Evolutionary conservation across 2,113 vertebrate genomes (phyloP).

Genomic region (Panthera leo): DNA sequence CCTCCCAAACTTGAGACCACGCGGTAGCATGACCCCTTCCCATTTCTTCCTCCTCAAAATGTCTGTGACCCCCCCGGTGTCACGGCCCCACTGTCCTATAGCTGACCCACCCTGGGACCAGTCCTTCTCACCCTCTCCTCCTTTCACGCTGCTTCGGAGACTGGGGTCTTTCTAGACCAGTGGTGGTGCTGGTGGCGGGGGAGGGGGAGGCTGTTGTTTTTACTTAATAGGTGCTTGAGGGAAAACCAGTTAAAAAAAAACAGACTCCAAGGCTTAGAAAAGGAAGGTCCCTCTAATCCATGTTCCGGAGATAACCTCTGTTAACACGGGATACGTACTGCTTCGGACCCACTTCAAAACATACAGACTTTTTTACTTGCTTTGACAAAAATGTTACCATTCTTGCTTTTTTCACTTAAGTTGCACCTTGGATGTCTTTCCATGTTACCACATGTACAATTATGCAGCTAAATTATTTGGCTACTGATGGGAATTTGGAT

Average conservation of each 20-base stretch:
- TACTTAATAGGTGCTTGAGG: background rate
- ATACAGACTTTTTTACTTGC: background rate
- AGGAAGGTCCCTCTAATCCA: background rate
- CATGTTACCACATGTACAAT: background rate
- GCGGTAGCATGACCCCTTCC: background rate
- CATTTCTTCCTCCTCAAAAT: background rate
- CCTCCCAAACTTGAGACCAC: background rate
- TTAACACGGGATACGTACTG: background rate
- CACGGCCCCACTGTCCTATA: fast-evolving
- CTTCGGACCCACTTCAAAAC: background rate
- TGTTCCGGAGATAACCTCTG: background rate
- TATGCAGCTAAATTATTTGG: background rate
- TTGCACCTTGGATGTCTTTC: background rate
- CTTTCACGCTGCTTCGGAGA: background rate
- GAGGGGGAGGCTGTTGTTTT: background rate
- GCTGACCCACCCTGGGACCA: background rate
- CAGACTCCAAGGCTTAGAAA: background rate
- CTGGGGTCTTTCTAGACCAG: background rate
- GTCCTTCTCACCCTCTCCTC: background rate
- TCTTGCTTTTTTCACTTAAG: background rate
- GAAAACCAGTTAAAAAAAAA: background rate
- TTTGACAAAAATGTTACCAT: background rate
- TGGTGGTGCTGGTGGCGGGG: too few species aligned
- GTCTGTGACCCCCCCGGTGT: too few species aligned
- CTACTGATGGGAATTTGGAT: background rate